Evolutionary conservation across 2,888 invertebrate genomes (phyloP).

Genomic region (Trachelus iudaicus): DNA sequence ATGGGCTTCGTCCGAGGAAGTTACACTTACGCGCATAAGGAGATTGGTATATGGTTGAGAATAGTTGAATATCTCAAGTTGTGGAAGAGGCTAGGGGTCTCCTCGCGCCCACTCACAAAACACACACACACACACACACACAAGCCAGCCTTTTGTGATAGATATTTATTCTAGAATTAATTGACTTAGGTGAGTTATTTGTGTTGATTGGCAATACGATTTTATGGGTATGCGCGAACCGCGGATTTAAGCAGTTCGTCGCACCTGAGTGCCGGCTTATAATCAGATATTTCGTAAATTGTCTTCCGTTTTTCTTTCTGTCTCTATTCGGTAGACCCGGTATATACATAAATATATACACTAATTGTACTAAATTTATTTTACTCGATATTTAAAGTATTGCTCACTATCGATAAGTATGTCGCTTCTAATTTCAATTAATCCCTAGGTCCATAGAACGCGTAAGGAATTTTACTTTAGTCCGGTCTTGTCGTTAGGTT

Average conservation of each 20-base stretch:
- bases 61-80: not conserved
- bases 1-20: not conserved
- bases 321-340: constrained; percentile 15
- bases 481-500: not conserved
- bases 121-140: not conserved
- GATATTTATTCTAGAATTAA: constrained; percentile 62
- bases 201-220: constrained; percentile 21
- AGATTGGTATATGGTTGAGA: not conserved
- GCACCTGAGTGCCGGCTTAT: constrained; percentile 32
- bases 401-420: constrained; percentile 18
- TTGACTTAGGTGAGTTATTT: constrained; percentile 46
- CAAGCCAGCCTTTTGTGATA: constrained; percentile 62
- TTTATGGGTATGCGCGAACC: constrained; percentile 10
- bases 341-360: constrained; percentile 2
- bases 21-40: not conserved
- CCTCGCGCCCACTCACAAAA: not conserved
- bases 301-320: constrained; percentile 32
- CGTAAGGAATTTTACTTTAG: constrained; percentile 7
- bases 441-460: constrained; percentile 7
- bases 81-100: not conserved
- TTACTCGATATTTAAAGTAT: constrained; percentile 13
- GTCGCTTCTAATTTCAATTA: constrained; percentile 24
- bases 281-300: constrained; percentile 27
- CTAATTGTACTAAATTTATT: constrained; percentile 16
- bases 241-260: constrained; percentile 13